Evolutionary conservation across 2,113 vertebrate genomes (phyloP), one percentile per base, ranked within the genome.

Genomic region (Rhagologus leucostigma): DNA sequence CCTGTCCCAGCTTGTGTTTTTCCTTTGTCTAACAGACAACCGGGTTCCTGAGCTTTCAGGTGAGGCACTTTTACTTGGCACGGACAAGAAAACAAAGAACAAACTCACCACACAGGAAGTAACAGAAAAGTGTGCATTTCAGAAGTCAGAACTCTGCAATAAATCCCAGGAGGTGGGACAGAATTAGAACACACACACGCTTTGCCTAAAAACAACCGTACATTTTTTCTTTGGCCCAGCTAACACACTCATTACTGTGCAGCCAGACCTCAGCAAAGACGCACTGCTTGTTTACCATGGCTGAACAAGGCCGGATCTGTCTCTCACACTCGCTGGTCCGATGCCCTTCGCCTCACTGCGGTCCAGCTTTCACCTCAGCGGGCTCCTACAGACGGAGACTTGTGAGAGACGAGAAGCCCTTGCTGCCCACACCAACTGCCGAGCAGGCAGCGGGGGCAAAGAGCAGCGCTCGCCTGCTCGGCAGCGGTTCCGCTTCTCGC

Each of bases 371-470:
- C 10, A 7, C 41, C 53, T n/a, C 60, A 20, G 49, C 19, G 49
- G 46, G 91, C 69, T 79, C 27, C 23, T 5, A 6, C 71, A 14
- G 30, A 5, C 6, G 4, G 11, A 3, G 29, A 15, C 37, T 2
- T 1, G 17, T 0, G 14, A 5, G 6, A 10, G 12, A 11, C 62
- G 3, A 16, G 35, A 6, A 21, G 12, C 32, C 24, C 70, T 13
- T 1, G 21, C 4, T 2, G 47, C n/a, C 12, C 57, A 1, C 59
- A 7, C 13, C 17, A 12, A 2, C 29, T 29, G 52, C 4, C 2
- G 27, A 19, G n/a, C 10, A 4, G 22, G 16, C 10, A 37, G 17
- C 5, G 2, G 5, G 8, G 37, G 4, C 32, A 8, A 16, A 8
- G 6, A 32, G 62, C 46, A 6, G 30, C 67, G 1, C 7, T 22